These are phyloP conservation scores for Heliconius sara DNA, from an alignment of 2,888 invertebrate genomes.

Conservation along the genomic window DNA sequence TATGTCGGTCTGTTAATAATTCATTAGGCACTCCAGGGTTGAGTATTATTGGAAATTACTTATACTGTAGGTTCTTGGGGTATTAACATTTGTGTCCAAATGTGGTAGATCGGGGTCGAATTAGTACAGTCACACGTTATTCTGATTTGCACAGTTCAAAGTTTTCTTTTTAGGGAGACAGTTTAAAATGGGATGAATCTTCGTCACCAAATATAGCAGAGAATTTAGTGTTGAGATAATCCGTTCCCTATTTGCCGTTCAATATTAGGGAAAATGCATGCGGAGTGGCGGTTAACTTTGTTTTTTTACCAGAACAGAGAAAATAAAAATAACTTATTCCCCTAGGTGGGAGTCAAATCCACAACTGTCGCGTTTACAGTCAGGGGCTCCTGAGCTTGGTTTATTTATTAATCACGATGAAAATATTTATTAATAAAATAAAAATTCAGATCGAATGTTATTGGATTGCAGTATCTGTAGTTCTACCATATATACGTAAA, in stretches of 20 bases:
- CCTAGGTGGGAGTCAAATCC: background rate
- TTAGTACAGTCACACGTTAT: background rate
- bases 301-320: background rate
- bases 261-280: background rate
- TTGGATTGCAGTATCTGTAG: too few species aligned
- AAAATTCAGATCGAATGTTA: too few species aligned
- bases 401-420: too few species aligned
- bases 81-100: too few species aligned
- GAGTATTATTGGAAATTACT: conserved; percentile 14
- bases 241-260: background rate
- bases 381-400: too few species aligned
- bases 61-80: background rate
- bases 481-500: too few species aligned
- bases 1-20: conserved; percentile 9
- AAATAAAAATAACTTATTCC: background rate
- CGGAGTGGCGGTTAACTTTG: background rate
- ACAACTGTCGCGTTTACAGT: background rate
- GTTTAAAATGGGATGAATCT: too few species aligned
- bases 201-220: too few species aligned
- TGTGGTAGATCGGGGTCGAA: background rate
- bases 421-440: too few species aligned
- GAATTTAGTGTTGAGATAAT: background rate
- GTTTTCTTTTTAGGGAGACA: background rate
- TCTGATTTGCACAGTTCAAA: too few species aligned
- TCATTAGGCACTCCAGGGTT: conserved; percentile 15